Base-by-base conservation (phyloP, 2,888 invertebrate species). In the Caenorhabditis auriculariae region DNA sequence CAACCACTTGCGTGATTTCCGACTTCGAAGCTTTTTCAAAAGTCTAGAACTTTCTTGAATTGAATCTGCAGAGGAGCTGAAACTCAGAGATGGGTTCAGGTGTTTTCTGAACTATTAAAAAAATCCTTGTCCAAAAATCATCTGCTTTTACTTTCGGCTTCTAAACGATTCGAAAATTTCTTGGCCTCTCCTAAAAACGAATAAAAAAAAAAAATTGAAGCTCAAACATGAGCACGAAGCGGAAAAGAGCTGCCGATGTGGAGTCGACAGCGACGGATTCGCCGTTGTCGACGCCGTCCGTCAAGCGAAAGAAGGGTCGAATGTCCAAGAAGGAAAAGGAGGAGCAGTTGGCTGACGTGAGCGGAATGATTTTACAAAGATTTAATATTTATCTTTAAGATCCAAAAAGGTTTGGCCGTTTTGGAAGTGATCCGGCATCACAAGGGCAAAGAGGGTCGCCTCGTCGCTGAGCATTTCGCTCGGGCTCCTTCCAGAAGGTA, bases 381-480 rank as follows among this genome's bases (percentile, higher is more conserved):
- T 37, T 38, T 15, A 17, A 49, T 24, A 19, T 15, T 38, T 35
- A 9, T 37, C 5, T 48, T 66, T 48, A 48, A 71, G 67, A 24
- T 58, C 9, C 28, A 44, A 60, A 78, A 83, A n/a, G 84, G 84
- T 64, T 93, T 94, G 83, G 93, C 91, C 81, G 83, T 96, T 35
- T 93, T 93, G 84, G 95, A 96, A 78, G 89, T 89, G 1, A 88
- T 96, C 66, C 87, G 94, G 60, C 91, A 89, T 76, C 88, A 89
- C 72, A 93, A 93, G 83, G 91, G 91, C 76, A 91, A 92, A 71
- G 94, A 94, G 85, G 94, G 94, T 0, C 86, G 88, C 0, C 84
- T 91, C 72, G 82, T 95, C 4, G 94, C 94, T 83, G 95, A 96
- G 82, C 88, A 91, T 1, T 95, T 96, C 81, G 92, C 95, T 72